A percentile compares a stretch with the other conserved stretches of the same genome.
Conservation (phyloP, 2,888 invertebrate genomes). For the Agrochola lychnidis region DNA sequence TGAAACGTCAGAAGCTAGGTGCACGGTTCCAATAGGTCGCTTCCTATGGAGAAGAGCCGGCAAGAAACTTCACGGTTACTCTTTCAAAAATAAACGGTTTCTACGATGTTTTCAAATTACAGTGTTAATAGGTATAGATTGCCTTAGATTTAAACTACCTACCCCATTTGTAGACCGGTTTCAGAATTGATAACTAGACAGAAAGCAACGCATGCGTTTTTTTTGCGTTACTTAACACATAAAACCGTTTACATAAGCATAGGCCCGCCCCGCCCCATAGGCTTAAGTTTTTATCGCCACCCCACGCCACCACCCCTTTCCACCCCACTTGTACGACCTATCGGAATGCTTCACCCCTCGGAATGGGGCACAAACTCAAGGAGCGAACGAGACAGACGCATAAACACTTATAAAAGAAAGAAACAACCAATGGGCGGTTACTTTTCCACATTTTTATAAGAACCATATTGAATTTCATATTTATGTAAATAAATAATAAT, state of each 20-base stretch:
- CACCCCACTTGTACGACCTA: constrained; percentile 75
- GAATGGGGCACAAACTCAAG: constrained; percentile 64
- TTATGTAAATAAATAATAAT: constrained; percentile 47
- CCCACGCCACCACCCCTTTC: constrained; percentile 71
- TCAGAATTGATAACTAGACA: neutral
- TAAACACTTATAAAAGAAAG: constrained; percentile 69
- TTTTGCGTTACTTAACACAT: constrained; percentile 42
- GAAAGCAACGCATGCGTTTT: constrained; percentile 13
- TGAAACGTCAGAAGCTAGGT: too few relatives aligned
- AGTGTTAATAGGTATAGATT: too few relatives aligned
- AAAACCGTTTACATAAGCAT: constrained; percentile 67
- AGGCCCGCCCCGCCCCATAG: constrained; percentile 77
- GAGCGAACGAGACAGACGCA: constrained; percentile 79
- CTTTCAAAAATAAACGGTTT: too few relatives aligned
- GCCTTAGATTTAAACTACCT: too few relatives aligned
- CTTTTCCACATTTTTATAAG: constrained; percentile 39
- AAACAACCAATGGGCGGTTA: constrained; percentile 67
- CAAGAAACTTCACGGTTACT: too few relatives aligned
- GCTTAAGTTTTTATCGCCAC: constrained; percentile 83
- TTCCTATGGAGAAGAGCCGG: too few relatives aligned
- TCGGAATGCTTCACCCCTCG: constrained; percentile 74
- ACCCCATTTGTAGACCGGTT: neutral
- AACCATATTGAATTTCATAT: constrained; percentile 52
- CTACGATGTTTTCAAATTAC: too few relatives aligned
- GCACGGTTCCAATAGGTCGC: too few relatives aligned